These are phyloP conservation scores for Campodea augens DNA, from an alignment of 1,140 invertebrate species.

Conservation along the genomic window DNA sequence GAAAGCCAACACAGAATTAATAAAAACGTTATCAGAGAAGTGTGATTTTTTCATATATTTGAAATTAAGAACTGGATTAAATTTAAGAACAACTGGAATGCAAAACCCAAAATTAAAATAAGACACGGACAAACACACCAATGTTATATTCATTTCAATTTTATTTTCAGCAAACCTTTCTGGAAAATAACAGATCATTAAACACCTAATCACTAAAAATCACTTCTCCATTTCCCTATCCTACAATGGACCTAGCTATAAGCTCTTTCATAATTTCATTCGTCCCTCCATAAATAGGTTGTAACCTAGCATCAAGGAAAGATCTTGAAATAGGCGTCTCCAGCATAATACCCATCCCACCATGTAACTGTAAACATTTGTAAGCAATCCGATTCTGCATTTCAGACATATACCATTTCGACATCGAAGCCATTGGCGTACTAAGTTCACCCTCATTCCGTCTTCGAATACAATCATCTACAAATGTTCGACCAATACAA, in stretches of 20 bases:
- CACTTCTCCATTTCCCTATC: slow-evolving; percentile 7
- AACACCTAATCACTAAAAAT: no score
- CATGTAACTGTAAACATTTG: slow-evolving; percentile 28
- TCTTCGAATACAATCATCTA: slow-evolving; percentile 26
- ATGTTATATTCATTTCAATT: no score
- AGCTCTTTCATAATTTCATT: slow-evolving; percentile 34
- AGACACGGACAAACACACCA: no score
- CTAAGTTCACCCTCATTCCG: slow-evolving; percentile 23
- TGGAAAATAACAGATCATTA: no score
- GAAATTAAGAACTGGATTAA: no score
- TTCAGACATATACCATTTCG: slow-evolving; percentile 28
- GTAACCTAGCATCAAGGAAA: slow-evolving; percentile 27
- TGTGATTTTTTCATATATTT: no score
- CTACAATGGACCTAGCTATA: slow-evolving; percentile 20
- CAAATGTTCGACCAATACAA: slow-evolving; percentile 24
- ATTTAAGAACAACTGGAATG: no score
- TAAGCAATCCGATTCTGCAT: slow-evolving; percentile 25
- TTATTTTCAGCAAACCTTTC: no score
- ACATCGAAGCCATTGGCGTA: slow-evolving; percentile 26
- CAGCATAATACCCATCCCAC: slow-evolving; percentile 31
- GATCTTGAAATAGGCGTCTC: slow-evolving; percentile 28
- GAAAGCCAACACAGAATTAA: no score
- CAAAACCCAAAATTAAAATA: no score
- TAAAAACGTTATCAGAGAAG: no score
- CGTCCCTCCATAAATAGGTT: slow-evolving; percentile 32